Evolutionary conservation across 2,888 invertebrate genomes (phyloP), one percentile per base, ranked within the genome.

Genomic region (Spilosoma lubricipeda): DNA sequence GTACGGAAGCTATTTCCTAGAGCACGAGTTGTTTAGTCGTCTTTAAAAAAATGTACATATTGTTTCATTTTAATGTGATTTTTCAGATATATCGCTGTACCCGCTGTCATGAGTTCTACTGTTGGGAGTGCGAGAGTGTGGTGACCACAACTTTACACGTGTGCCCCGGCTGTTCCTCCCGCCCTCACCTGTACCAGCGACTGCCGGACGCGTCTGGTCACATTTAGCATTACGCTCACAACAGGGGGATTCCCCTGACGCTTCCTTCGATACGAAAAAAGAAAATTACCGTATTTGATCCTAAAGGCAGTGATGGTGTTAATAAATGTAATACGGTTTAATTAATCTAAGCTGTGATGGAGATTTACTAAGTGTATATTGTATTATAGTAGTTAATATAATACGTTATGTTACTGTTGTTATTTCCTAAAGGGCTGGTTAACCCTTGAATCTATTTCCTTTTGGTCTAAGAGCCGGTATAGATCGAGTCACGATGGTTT

Each of bases 121-220:
- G 99, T 91, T 96, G 98, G 87, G 99, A 99, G 93, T 99, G 99
- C 96, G 99, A 99, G 96, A 96, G 98, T 85, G 98, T 99, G 90
- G 97, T 99, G 63, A 98, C 99, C 82, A 98, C 98, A 85, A 98
- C 98, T 0, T 95, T 99, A 72, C 99, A 99, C 93, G 98, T 98
- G 63, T 99, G 99, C 92, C 99, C 99, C 27, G 99, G 99, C 66
- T 99, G 99, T 94, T 97, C 98, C n/a, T 97, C 98, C 4, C 97
- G 94, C 0, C 95, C 95, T 8, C 92, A 92, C 64, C 91, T 95
- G 74, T 95, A 94, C 89, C 95, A 95, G 83, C 89, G 95, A 2
- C 89, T 95, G 81, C 94, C 95, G 0, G 91, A 92, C 30, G 71
- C 91, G n/a, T 82, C 89, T 27, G 88, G 85, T 70, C 75, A 72